Conservation (phyloP, 2,797 vertebrate genomes). For the Hyperoplus lanceolatus region DNA sequence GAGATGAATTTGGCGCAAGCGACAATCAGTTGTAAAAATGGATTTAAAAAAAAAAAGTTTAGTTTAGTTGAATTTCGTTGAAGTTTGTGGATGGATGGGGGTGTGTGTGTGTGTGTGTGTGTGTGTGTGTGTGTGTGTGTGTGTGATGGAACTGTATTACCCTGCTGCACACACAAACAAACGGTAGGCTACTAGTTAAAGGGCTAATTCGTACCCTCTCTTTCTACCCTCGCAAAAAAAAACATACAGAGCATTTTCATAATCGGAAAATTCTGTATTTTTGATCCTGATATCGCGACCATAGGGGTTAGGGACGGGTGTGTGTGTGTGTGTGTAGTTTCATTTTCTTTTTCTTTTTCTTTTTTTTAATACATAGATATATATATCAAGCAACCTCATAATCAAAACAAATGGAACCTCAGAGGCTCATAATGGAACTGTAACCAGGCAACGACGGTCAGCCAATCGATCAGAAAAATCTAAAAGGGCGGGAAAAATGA, state of each 20-base stretch:
- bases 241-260: constrained; percentile 10
- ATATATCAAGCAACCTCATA: constrained; percentile 78
- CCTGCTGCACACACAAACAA: constrained; percentile 54
- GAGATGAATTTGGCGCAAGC: constrained; percentile 35
- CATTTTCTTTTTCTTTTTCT: constrained; percentile 47
- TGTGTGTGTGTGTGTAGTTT: constrained; percentile 25
- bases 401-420: constrained; percentile 82
- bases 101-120: too few species aligned
- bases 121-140: too few species aligned
- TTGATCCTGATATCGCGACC: constrained; percentile 9
- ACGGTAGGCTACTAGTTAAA: constrained; percentile 38
- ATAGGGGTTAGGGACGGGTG: constrained; percentile 18
- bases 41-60: background rate
- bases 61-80: background rate
- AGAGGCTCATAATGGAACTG: constrained; percentile 73
- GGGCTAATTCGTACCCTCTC: constrained; percentile 32
- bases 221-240: background rate
- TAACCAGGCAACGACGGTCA: constrained; percentile 41
- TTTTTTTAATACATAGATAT: constrained; percentile 8
- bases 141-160: constrained; percentile 41
- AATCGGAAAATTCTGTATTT: background rate
- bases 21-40: constrained; percentile 65
- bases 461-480: background rate
- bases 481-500: constrained; percentile 17
- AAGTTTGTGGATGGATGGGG: background rate